Conservation (phyloP, 2,113 vertebrate genomes). For the Puffinus mauretanicus region DNA sequence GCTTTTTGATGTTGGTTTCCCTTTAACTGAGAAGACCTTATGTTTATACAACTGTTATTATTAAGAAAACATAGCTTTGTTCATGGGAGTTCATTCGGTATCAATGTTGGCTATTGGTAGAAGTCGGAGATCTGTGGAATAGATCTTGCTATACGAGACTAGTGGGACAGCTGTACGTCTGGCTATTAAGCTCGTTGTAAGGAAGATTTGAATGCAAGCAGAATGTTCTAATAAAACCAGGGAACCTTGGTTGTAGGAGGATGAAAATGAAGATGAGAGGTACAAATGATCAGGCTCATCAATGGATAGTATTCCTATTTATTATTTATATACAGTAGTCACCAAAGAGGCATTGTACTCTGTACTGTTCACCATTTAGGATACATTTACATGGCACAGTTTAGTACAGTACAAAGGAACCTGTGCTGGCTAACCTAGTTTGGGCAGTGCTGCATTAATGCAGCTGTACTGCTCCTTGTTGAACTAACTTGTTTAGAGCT, state of each 20-base stretch:
- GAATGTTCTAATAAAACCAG: background rate
- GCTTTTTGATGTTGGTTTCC: slow-evolving; percentile 90
- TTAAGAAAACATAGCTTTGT: slow-evolving; percentile 82
- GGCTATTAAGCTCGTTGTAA: background rate
- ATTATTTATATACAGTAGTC: background rate
- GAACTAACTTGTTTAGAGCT: background rate
- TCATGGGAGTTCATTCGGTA: slow-evolving; percentile 72
- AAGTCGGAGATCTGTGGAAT: slow-evolving; percentile 55
- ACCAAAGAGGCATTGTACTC: background rate
- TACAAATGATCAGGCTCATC: background rate
- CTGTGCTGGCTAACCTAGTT: background rate
- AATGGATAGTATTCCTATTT: background rate
- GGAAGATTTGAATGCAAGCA: slow-evolving; percentile 3
- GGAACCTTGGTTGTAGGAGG: background rate
- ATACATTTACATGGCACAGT: accelerated
- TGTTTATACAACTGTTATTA: slow-evolving; percentile 93
- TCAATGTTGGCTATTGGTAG: slow-evolving; percentile 67
- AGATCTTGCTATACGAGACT: slow-evolving; percentile 20
- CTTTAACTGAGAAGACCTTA: slow-evolving; percentile 84
- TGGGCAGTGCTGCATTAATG: background rate
- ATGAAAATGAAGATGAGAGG: background rate
- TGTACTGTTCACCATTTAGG: background rate
- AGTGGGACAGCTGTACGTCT: slow-evolving; percentile 27
- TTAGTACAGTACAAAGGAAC: background rate
- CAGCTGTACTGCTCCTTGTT: background rate